Base-by-base conservation (phyloP, 2,888 invertebrate genomes). In the Drosophila eohydei region DNA sequence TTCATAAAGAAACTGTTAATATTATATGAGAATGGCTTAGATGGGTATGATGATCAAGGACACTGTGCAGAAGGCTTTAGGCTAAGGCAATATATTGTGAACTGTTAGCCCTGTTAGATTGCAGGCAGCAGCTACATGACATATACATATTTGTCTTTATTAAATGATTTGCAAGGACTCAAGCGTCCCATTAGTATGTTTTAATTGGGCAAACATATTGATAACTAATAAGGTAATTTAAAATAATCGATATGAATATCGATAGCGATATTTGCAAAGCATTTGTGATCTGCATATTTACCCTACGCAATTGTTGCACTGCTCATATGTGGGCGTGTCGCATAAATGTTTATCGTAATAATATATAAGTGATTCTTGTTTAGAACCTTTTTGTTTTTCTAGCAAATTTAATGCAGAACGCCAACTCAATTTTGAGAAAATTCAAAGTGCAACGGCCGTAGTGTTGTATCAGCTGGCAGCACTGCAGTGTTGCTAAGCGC, bases 361-460 rank as follows among this genome's bases (percentile, higher is more conserved):
- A 28, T 46, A 8, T 1, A 4, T 16, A 4, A 4, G 5, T 36
- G 0, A 7, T 26, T 40, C 21, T 30, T 40, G 4, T 7, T 5
- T 3, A 4, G 2, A 26, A 2, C 30, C 2, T 8, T 14, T 30
- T 4, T 16, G 4, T 3, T 43, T 34, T 56, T 70, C 11, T 63
- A 64, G 30, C 8, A 2, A n/a, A 11, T 9, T 2, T 14, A 30
- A 30, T 21, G 7, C 9, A 4, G 0, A 2, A 7, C 34, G n/a
- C 16, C 1, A 2, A 2, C 4, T 4, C 0, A 14, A 6, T 26
- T 21, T 1, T 34, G 36, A 3, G 2, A 5, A 21, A 16, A 60
- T 78, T 78, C 16, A 74, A 78, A 79, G 26, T 1, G 11, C 43
- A 79, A 75, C 80, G 60, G 61, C 6, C 38, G 12, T 4, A 4